These are phyloP conservation scores for Uloborus plumipes DNA, from an alignment of 2,888 invertebrate species.

Conservation along the genomic window DNA sequence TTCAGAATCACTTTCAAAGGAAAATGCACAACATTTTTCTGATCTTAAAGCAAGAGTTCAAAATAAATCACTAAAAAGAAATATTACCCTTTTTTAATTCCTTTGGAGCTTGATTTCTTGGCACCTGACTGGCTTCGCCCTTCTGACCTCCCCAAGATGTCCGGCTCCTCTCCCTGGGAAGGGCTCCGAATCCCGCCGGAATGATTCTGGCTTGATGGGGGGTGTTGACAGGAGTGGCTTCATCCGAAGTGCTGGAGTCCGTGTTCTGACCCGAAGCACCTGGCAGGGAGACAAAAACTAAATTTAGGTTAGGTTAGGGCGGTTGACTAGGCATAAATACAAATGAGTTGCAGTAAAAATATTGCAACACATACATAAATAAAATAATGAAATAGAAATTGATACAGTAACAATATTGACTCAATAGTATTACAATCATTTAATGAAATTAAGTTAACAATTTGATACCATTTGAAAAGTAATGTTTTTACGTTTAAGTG, in stretches of 20 bases:
- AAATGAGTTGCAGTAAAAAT: too few species aligned
- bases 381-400: too few species aligned
- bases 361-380: too few species aligned
- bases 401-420: too few species aligned
- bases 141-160: slow-evolving; percentile 61
- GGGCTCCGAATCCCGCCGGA: slow-evolving; percentile 59
- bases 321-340: too few species aligned
- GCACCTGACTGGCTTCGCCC: slow-evolving; percentile 39
- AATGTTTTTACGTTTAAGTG: too few species aligned
- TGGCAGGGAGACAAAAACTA: slow-evolving; percentile 9
- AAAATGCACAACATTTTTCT: neutral
- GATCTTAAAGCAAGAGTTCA: too few species aligned
- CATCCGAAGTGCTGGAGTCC: slow-evolving; percentile 62
- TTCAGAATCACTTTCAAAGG: neutral
- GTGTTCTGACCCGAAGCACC: slow-evolving; percentile 61
- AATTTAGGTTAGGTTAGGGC: too few species aligned
- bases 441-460: too few species aligned
- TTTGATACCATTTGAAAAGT: too few species aligned
- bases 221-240: slow-evolving; percentile 64
- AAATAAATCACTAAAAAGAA: neutral
- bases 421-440: too few species aligned
- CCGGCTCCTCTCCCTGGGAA: slow-evolving; percentile 54
- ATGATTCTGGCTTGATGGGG: slow-evolving; percentile 57
- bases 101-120: slow-evolving; percentile 64
- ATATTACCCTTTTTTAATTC: slow-evolving; percentile 62